Evolutionary conservation across 2,113 vertebrate genomes (phyloP).

Genomic region (Sisor rabdophorus): DNA sequence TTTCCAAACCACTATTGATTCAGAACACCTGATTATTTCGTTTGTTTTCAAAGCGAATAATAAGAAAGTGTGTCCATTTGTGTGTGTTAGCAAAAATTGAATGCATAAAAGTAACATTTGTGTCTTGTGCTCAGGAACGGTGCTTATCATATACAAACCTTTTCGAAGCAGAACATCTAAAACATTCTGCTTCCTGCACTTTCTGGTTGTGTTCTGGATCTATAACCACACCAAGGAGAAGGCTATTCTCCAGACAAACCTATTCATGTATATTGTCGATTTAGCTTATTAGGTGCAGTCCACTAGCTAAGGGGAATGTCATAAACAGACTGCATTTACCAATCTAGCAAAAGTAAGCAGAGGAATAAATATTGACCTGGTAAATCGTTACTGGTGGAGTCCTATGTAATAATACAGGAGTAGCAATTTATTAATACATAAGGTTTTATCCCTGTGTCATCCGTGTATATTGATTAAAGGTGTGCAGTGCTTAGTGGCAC

Average conservation of each 20-base stretch:
- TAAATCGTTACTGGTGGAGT: slow-evolving; percentile 4
- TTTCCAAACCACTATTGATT: background rate
- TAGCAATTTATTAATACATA: background rate
- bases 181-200: slow-evolving; percentile 11
- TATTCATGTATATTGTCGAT: slow-evolving; percentile 35
- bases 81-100: slow-evolving; percentile 12
- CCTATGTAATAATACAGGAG: background rate
- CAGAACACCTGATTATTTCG: slow-evolving; percentile 17
- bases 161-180: background rate
- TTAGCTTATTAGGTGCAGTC: slow-evolving; percentile 21
- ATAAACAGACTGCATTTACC: slow-evolving; percentile 1
- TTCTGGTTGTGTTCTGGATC: slow-evolving; percentile 15
- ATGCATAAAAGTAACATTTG: slow-evolving; percentile 30
- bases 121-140: slow-evolving; percentile 4
- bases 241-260: slow-evolving; percentile 34
- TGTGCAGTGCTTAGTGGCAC: background rate
- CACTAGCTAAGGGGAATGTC: slow-evolving; percentile 15
- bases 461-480: background rate
- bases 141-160: background rate
- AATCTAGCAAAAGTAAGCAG: background rate
- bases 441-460: background rate
- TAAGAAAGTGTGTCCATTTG: background rate
- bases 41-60: slow-evolving; percentile 20
- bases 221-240: slow-evolving; percentile 39
- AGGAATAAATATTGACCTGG: slow-evolving; percentile 21